These are phyloP conservation scores for Ochropleura plecta DNA, from an alignment of 2,888 invertebrate species.

Conservation along the genomic window DNA sequence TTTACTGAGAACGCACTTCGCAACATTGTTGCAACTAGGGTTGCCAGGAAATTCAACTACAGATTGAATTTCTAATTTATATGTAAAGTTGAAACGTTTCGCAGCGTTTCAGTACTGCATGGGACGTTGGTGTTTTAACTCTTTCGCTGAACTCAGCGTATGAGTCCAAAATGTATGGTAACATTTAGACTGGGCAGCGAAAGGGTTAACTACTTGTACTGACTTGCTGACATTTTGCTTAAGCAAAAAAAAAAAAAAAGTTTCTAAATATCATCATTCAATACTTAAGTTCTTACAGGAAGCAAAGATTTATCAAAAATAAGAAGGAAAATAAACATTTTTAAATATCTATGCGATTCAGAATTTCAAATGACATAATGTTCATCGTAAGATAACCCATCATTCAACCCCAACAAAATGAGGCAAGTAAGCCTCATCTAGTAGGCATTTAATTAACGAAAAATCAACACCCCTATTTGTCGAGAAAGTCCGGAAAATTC, in stretches of 20 bases:
- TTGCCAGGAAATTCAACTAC: constrained; percentile 27
- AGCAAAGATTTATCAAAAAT: background rate
- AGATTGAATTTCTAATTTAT: constrained; percentile 1
- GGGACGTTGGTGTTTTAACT: background rate
- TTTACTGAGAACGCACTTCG: constrained; percentile 52
- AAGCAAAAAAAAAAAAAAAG: too few species aligned
- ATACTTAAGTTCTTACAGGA: background rate
- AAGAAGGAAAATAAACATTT: background rate
- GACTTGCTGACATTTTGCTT: background rate
- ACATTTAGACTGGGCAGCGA: too few species aligned
- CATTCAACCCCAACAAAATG: background rate
- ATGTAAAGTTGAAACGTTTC: background rate
- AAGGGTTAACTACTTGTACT: background rate
- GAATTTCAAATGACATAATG: background rate
- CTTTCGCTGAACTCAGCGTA: too few species aligned
- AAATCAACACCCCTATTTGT: background rate
- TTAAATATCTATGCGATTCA: background rate
- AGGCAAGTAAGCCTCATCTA: too few species aligned
- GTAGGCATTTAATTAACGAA: background rate
- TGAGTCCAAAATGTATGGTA: too few species aligned
- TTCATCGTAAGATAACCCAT: background rate
- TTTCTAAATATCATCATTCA: too few species aligned
- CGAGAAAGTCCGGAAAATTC: constrained; percentile 20
- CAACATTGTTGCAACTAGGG: constrained; percentile 56
- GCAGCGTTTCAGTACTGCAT: constrained; percentile 6